Base-by-base conservation (phyloP, 2,888 invertebrate genomes). In the Oscheius myriophilus region DNA sequence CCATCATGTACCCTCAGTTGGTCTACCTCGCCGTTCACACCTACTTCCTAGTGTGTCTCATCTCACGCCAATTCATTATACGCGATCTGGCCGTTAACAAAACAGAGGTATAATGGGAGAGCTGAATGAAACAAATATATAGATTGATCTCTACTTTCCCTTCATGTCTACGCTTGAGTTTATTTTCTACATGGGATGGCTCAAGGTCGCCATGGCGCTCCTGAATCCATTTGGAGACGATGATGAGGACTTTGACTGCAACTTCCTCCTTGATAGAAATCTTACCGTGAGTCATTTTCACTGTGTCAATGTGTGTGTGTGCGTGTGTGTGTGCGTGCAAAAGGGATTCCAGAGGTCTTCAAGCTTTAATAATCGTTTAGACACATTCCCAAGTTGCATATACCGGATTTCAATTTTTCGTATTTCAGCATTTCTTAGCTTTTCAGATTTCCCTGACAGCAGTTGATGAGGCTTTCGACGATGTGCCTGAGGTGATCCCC, bases 1-100 rank as follows among this genome's bases (percentile, higher is more conserved):
- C 82, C 0, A 46, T 83, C 2, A 82, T 82, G 69, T 83, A 83
- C 51, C 82, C 83, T 1, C 83, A 83, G 69, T 65, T 84, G 42
- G 79, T 84, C 14, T 82, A 81, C 51, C 66, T 83, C 52, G 76
- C 80, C 7, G 80, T 84, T 26, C 78, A 83, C 21, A 62, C 81
- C 21, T 84, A 84, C 68, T 84, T 84, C 64, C 45, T 78, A 18
- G 75, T 84, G 9, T 83, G 81, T 57, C 64, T 84, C 23, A 61
- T 84, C 4, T 72, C 79, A 6, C 66, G 83, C 23, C 83, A 82
- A 51, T 75, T 72, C 45, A 70, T 72, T 2, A 75, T 75, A 18
- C 68, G 67, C 12, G 49, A 69, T 0, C 72, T 70, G 62, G 76
- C 76, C 12, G 51, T 54, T 25, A 73, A 69, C 61, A 67, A 69